Evolutionary conservation across 2,888 invertebrate genomes (phyloP), one percentile per base, ranked within the genome.

Genomic region (Metellina segmentata): DNA sequence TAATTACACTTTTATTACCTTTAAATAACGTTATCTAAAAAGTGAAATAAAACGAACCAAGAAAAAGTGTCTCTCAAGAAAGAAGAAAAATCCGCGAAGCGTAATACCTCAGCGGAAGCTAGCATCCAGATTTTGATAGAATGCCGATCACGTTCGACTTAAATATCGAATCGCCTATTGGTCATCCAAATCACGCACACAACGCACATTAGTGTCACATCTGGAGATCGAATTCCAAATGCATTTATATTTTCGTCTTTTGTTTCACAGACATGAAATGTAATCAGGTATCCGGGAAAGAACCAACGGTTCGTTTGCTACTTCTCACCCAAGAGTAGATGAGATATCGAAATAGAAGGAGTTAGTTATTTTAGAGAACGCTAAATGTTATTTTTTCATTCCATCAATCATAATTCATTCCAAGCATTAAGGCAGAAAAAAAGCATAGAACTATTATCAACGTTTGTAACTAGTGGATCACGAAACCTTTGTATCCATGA

Each of bases 141-240:
- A 91, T 91, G 87, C 91, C 79, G 87, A 91, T 91, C 91, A 91
- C 91, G 91, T 91, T 70, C 79, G 52, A 85, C 90, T 83, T 87
- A 77, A 87, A 86, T 91, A 87, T 87, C 87, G 82, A 53, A 83
- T 87, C 87, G 70, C 16, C 83, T 49, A 87, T 91, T 91, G 91
- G 91, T 61, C 79, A 87, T 51, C 82, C 91, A 77, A 83, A 91
- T 87, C 91, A 91, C 91, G 91, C 91, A 61, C 91, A 70, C 75
- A 70, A 78, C 82, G 71, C 82, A 82, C 91, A 91, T 87, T 87
- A 87, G 78, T 87, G 91, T 88, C 91, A 87, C 91, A 91, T 86
- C 91, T 91, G 87, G 83, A 91, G 91, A 90, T 90, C 90, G 90
- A 90, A 90, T 90, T 90, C 85, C 74, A 72, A 90, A 90, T 20